Evolutionary conservation across 2,888 invertebrate species (phyloP), one percentile per base, ranked within the genome.

Genomic region (Alcis repandata): DNA sequence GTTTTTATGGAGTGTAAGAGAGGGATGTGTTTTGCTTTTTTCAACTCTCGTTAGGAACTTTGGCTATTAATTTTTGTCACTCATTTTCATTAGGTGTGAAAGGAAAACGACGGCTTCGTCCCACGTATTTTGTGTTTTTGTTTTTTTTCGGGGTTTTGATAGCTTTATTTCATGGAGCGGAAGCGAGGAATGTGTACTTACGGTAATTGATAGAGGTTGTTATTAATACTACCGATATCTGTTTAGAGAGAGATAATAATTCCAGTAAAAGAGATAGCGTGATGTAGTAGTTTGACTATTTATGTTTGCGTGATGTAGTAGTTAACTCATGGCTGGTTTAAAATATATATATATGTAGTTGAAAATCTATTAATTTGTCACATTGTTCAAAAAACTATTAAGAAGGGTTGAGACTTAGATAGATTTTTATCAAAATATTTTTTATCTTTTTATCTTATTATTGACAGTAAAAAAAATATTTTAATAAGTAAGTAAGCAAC

Each of bases 1-100:
- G 88, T 91, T 91, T 90, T 91, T 91, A 91, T 91, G 89, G 91
- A 83, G 87, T 86, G 87, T 83, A 83, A 86, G 88, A 83, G 87
- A 85, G 85, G 86, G 87, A 87, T 85, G 85, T 87, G 84, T 86
- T 83, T 84, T 87, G 73, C 71, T 71, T 86, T 89, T 90, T 89
- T 89, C 84, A 83, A 83, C 77, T 83, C 83, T 82, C 83, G 84
- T 87, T 87, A 84, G 83, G 82, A 80, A 80, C 76, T 83, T 79
- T 75, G 77, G 78, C 85, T 83, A 89, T 87, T 88, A 86, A 88
- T 87, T 84, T 82, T 75, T 77, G 87, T 87, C 88, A 80, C 79
- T 84, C 80, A 79, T 77, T 77, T 79, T 79, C 79, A 73, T 72
- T 73, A 73, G 68, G 72, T 71, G 74, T 69, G 71, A 71, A 69